These are phyloP conservation scores for Pituophis catenifer DNA, from an alignment of 2,113 vertebrate genomes.

Conservation along the genomic window DNA sequence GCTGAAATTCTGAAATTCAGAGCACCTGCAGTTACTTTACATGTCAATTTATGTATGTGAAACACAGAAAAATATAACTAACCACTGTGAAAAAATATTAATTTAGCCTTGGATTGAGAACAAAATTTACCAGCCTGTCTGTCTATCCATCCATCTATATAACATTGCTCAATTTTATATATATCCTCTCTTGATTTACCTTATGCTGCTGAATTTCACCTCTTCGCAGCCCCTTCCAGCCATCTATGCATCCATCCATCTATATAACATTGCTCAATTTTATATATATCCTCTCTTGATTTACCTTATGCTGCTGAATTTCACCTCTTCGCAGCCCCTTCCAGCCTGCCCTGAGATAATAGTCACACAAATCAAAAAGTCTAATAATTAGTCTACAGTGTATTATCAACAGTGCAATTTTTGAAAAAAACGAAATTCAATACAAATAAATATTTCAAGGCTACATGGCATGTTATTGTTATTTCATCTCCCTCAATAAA, in stretches of 20 bases:
- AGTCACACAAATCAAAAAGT: neutral
- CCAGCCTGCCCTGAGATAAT: neutral
- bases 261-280: neutral
- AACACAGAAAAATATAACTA: neutral
- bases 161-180: neutral
- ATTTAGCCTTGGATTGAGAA: neutral
- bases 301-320: neutral
- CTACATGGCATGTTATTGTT: neutral
- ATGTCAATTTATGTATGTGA: neutral
- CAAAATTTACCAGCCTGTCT: neutral
- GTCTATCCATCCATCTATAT: neutral
- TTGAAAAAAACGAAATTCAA: neutral
- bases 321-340: neutral
- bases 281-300: neutral
- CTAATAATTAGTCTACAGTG: neutral
- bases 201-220: neutral
- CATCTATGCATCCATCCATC: neutral
- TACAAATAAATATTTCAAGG: neutral
- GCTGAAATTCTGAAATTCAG: neutral
- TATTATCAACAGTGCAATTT: neutral
- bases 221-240: neutral
- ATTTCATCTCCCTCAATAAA: neutral
- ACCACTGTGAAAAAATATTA: neutral
- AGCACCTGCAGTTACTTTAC: neutral
- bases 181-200: neutral